phyloP scores from a whole-genome alignment of 2,113 vertebrate genomes.

The Lipophrys pholis region DNA sequence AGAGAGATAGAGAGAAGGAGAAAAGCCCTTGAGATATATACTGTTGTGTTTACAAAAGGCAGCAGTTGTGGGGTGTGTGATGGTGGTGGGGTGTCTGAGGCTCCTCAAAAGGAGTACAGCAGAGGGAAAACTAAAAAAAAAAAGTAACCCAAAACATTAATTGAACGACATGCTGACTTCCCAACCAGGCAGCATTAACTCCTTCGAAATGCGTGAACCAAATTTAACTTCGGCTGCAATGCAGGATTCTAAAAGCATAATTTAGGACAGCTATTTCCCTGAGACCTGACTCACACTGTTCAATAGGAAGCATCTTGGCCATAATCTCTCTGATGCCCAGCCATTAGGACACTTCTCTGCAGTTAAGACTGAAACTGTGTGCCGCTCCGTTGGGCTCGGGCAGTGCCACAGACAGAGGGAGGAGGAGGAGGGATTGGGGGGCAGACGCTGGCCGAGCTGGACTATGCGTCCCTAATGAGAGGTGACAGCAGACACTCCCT shows the following conservation, averaged over 20 bases:
- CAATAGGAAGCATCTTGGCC: conserved; percentile 46
- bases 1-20: conserved; percentile 30
- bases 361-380: conserved; percentile 40
- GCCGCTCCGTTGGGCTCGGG: conserved; percentile 40
- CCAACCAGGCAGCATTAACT: conserved; percentile 45
- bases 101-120: conserved; percentile 46
- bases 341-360: conserved; percentile 41
- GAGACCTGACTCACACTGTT: conserved; percentile 58
- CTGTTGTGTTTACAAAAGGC: conserved; percentile 59
- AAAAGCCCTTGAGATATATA: conserved; percentile 59
- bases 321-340: conserved; percentile 36
- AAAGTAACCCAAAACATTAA: conserved; percentile 43
- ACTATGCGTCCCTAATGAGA: conserved; percentile 77
- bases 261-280: conserved; percentile 58
- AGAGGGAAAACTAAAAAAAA: conserved; percentile 59
- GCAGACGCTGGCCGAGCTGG: conserved; percentile 63
- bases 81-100: neutral
- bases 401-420: conserved; percentile 43
- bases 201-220: conserved; percentile 61
- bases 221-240: conserved; percentile 70
- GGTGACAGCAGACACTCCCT: conserved; percentile 78
- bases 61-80: conserved; percentile 12
- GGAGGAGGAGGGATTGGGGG: neutral
- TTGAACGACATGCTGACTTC: conserved; percentile 52
- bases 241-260: conserved; percentile 67